Evolutionary conservation across 2,888 invertebrate genomes (phyloP).

Genomic region (Gymnosoma rotundatum): DNA sequence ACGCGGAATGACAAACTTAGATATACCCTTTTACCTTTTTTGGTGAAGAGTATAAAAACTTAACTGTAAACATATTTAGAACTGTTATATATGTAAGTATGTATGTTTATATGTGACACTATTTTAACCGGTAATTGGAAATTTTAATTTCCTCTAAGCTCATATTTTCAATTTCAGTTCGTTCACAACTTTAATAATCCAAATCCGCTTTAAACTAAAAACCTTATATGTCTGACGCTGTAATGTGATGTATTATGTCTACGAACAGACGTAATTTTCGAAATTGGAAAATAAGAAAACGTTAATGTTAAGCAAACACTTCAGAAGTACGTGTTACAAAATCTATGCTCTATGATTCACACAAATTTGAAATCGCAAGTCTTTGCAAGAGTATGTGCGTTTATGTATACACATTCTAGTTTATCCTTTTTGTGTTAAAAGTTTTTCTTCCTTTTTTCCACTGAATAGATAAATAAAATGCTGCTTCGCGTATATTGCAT

Average conservation of each 20-base stretch:
- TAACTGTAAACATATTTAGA: too few species aligned
- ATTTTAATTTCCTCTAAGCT: conserved; percentile 12
- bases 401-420: background rate
- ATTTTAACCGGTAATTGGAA: background rate
- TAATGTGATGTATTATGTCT: conserved; percentile 3
- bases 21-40: too few species aligned
- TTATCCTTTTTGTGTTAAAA: conserved; percentile 24
- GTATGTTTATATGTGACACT: background rate
- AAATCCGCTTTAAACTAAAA: background rate
- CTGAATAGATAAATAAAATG: conserved; percentile 48
- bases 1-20: too few species aligned
- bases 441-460: conserved; percentile 7
- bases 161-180: background rate
- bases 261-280: conserved; percentile 26
- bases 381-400: background rate
- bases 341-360: background rate
- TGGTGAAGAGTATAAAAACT: too few species aligned
- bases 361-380: conserved; percentile 16
- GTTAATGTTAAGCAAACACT: conserved; percentile 34
- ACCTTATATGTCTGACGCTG: too few species aligned
- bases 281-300: conserved; percentile 40
- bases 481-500: conserved; percentile 76
- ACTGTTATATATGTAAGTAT: too few species aligned
- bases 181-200: background rate
- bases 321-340: conserved; percentile 8